Conservation (phyloP, 2,888 invertebrate genomes). For the Leptothorax acervorum region DNA sequence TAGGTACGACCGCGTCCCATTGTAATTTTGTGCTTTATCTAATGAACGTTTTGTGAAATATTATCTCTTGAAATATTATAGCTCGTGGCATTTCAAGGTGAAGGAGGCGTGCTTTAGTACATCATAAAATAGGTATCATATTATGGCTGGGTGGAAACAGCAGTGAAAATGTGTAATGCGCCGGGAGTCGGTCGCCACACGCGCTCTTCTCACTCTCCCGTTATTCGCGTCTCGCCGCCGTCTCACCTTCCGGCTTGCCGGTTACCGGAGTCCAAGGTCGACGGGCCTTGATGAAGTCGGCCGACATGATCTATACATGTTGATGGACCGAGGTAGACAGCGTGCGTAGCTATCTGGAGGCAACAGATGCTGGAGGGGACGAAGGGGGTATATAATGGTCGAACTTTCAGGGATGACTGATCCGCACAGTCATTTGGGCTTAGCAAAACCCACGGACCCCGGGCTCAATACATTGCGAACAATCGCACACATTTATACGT, state of each 20-base stretch:
- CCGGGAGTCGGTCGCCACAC: background rate
- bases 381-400: constrained; percentile 65
- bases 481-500: too few species aligned
- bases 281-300: constrained; percentile 52
- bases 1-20: background rate
- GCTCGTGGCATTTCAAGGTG: background rate
- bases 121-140: background rate
- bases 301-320: constrained; percentile 29
- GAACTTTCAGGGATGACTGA: constrained; percentile 58
- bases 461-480: background rate
- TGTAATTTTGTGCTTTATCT: background rate
- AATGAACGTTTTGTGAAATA: background rate
- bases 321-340: constrained; percentile 37
- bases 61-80: background rate
- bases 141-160: background rate
- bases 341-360: constrained; percentile 31
- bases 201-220: background rate
- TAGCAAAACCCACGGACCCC: background rate
- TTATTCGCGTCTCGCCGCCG: constrained; percentile 57
- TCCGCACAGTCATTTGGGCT: background rate
- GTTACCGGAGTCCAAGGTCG: constrained; percentile 62
- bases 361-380: background rate
- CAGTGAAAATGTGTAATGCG: background rate
- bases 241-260: constrained; percentile 59
- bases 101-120: background rate